Conservation (phyloP, 2,113 vertebrate species). For the Mirza zaza region DNA sequence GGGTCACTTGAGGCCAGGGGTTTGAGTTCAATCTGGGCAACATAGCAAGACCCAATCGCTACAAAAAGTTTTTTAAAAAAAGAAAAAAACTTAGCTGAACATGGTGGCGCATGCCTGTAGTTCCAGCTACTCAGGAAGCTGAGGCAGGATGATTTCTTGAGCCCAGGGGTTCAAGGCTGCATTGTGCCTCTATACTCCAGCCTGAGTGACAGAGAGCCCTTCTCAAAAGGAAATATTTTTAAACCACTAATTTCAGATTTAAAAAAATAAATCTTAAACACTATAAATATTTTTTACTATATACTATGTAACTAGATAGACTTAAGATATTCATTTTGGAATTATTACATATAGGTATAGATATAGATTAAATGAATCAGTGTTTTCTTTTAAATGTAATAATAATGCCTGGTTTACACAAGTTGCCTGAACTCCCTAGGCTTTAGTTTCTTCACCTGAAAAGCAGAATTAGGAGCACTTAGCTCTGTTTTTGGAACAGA, state of each 20-base stretch:
- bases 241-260: not conserved
- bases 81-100: too few relatives aligned
- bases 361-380: not conserved
- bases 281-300: not conserved
- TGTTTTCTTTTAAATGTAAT: not conserved
- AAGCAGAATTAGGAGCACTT: not conserved
- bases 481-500: not conserved
- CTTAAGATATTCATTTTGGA: constrained; percentile 6
- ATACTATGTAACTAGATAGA: not conserved
- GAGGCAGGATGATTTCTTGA: too few relatives aligned
- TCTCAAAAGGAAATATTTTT: too few relatives aligned
- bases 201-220: too few relatives aligned
- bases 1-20: too few relatives aligned
- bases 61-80: too few relatives aligned
- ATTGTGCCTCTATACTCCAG: too few relatives aligned
- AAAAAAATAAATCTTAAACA: not conserved
- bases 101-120: too few relatives aligned
- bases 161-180: too few relatives aligned
- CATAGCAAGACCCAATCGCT: too few relatives aligned
- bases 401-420: not conserved
- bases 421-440: not conserved
- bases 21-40: too few relatives aligned
- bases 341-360: not conserved
- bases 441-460: not conserved
- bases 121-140: too few relatives aligned